phyloP scores from a whole-genome alignment of 2,113 vertebrate species.

The Psilopsiagon aymara region DNA sequence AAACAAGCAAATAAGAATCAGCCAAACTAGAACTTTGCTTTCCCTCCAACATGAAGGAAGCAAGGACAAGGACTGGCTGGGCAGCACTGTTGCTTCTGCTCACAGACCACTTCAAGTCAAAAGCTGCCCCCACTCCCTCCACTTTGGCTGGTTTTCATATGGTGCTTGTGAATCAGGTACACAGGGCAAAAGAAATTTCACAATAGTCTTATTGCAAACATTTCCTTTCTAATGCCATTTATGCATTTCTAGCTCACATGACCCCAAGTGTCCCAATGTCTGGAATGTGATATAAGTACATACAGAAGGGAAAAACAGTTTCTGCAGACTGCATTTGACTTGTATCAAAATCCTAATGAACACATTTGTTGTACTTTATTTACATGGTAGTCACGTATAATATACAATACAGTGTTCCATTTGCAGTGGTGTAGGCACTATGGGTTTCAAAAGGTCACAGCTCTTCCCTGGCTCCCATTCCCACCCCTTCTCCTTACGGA shows the following conservation, averaged over 20 bases:
- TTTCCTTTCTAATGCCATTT: not conserved
- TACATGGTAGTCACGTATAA: not conserved
- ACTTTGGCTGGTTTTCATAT: not conserved
- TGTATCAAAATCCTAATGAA: conserved; percentile 37
- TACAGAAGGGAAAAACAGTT: not conserved
- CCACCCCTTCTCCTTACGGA: not conserved
- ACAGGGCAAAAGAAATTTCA: not conserved
- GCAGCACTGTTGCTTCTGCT: not conserved
- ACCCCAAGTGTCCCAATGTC: not conserved
- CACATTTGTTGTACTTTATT: conserved; percentile 51
- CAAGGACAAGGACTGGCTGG: not conserved
- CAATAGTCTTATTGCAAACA: not conserved
- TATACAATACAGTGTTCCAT: conserved; percentile 21
- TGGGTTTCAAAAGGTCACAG: conserved; percentile 34
- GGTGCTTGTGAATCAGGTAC: not conserved
- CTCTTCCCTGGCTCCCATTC: conserved; percentile 14
- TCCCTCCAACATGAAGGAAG: not conserved
- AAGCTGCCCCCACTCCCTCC: not conserved
- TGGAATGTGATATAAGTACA: conserved; percentile 4
- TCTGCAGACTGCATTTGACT: conserved; percentile 41
- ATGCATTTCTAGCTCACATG: not conserved
- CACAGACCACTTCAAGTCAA: not conserved
- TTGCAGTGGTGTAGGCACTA: conserved; percentile 39
- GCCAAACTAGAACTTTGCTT: not conserved
- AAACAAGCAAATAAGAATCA: not conserved